A percentile compares a stretch with the other conserved stretches of the same genome.
Conservation (phyloP, 2,888 invertebrate genomes). For the Acanthococcus lagerstroemiae region DNA sequence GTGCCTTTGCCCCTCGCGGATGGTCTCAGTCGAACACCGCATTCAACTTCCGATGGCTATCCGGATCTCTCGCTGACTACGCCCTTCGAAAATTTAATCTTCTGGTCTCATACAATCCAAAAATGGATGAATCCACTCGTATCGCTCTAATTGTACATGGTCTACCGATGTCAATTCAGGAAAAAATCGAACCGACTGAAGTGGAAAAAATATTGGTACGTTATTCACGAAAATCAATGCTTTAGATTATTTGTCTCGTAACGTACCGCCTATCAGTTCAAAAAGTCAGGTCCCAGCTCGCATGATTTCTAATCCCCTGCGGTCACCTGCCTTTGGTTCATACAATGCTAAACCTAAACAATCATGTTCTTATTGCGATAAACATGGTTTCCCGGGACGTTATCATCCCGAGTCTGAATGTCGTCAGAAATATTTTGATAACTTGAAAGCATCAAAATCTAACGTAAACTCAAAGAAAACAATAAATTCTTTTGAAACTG, state of each 20-base stretch:
- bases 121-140: neutral
- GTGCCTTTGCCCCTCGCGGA: neutral
- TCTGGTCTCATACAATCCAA: neutral
- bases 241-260: neutral
- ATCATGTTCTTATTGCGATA: neutral
- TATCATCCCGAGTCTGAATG: neutral
- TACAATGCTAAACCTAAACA: neutral
- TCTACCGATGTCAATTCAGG: neutral
- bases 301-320: neutral
- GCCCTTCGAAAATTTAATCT: neutral
- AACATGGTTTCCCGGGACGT: neutral
- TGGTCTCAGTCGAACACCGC: neutral
- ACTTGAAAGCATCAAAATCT: neutral
- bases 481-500: neutral
- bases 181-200: neutral
- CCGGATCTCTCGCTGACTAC: slow-evolving; percentile 1
- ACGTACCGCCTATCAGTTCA: neutral
- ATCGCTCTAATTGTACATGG: neutral
- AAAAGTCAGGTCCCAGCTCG: neutral
- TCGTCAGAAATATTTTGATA: slow-evolving; percentile 3
- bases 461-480: neutral
- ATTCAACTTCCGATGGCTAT: neutral
- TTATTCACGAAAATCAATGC: neutral
- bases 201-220: neutral
- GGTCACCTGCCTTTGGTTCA: neutral